Base-by-base conservation (phyloP, 2,113 vertebrate genomes). In the Brachyhypopomus occidentalis region DNA sequence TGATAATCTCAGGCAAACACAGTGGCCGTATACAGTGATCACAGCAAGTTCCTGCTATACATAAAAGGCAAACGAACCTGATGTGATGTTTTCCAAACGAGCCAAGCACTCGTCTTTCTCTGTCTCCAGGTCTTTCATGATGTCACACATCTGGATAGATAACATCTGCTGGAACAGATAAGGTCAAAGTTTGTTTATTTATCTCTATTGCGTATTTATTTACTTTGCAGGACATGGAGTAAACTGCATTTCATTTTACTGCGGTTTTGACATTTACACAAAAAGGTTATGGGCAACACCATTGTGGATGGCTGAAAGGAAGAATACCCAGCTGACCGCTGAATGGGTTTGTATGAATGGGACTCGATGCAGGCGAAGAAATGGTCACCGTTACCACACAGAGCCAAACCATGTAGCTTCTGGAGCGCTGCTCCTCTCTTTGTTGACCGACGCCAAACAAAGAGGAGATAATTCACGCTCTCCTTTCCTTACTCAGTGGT, bases 51-150 rank as follows among this genome's bases (percentile, higher is more conserved):
- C 52, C 45, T 64, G 56, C 34, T 80, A 78, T 78, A 22, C 8
- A 70, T 38, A n/a, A 23, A 77, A 62, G n/a, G n/a, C 22, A 58
- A 74, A 81, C 83, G 72, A 69, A 86, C 85, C 85, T 84, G 80
- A 74, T 16, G 85, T 86, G 77, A 84, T 71, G 73, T 86, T 86
- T 80, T 83, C 62, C 69, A 80, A 20, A 56, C 59, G 69, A 19
- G 77, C 75, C 77, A 86, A 67, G 72, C 85, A 86, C 73, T 84
- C 77, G n/a, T 69, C 58, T 78, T 67, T 76, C 67, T 84, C 80
- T 62, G 59, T 79, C 66, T 86, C 85, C 79, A 84, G 73, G 67
- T 84, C 83, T n/a, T 59, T 73, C 77, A 73, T 80, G 45, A 84
- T 38, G 71, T 80, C 83, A 56, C 85, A 86, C 73, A 82, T 84